Conservation (phyloP, 2,888 invertebrate species). For the Andrena praecox region DNA sequence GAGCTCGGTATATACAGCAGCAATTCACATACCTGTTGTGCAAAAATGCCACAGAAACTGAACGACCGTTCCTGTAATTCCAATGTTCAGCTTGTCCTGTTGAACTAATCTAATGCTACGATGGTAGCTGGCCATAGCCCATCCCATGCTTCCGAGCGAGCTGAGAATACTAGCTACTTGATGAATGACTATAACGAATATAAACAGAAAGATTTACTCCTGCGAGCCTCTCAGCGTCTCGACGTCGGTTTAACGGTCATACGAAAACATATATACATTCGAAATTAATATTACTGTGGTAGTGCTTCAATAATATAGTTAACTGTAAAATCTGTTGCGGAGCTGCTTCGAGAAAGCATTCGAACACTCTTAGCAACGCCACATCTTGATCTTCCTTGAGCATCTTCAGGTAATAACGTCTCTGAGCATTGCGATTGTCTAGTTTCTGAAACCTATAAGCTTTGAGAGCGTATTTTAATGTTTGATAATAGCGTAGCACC, state of each 20-base stretch:
- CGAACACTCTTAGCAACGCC: slow-evolving; percentile 91
- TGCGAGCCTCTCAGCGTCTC: no score
- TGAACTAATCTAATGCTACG: slow-evolving; percentile 92
- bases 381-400: slow-evolving; percentile 93
- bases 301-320: slow-evolving; percentile 88
- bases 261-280: slow-evolving; percentile 83
- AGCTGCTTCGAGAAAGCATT: slow-evolving; percentile 93
- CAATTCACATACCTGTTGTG: slow-evolving; percentile 88
- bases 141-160: slow-evolving; percentile 94
- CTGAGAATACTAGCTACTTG: slow-evolving; percentile 91
- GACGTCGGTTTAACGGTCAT: background rate
- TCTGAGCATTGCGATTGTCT: slow-evolving; percentile 87
- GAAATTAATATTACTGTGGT: slow-evolving; percentile 85
- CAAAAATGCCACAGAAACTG: slow-evolving; percentile 95
- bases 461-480: slow-evolving; percentile 88
- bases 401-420: slow-evolving; percentile 90
- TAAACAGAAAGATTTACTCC: slow-evolving; percentile 15
- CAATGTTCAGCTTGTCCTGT: slow-evolving; percentile 92
- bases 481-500: slow-evolving; percentile 89
- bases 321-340: slow-evolving; percentile 92
- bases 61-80: slow-evolving; percentile 89
- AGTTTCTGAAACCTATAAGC: slow-evolving; percentile 88
- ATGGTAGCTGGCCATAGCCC: slow-evolving; percentile 96
- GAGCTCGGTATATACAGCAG: slow-evolving; percentile 43
- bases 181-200: slow-evolving; percentile 85